A percentile compares a stretch with the other conserved stretches of the same genome.
Conservation (phyloP, 1,140 invertebrate genomes). For the Nylanderia fulva region DNA sequence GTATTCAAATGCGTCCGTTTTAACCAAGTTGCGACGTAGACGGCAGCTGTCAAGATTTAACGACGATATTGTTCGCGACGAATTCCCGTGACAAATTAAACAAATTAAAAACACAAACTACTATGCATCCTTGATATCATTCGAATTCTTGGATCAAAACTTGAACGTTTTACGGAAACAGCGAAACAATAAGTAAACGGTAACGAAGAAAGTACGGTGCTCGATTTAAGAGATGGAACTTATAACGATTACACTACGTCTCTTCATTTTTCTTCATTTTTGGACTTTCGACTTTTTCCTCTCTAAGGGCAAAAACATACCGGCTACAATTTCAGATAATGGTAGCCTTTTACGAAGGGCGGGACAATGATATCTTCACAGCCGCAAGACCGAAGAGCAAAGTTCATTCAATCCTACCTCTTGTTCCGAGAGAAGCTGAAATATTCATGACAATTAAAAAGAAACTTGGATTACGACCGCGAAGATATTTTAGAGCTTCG, state of each 20-base stretch:
- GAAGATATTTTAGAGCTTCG: slow-evolving; percentile 26
- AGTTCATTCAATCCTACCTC: slow-evolving; percentile 33
- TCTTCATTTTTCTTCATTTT: neutral
- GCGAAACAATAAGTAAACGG: neutral
- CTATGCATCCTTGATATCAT: neutral
- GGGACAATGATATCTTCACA: slow-evolving; percentile 14
- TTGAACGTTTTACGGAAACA: neutral
- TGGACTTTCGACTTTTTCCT: slow-evolving; percentile 1
- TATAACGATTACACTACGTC: slow-evolving; percentile 3
- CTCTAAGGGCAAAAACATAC: slow-evolving; percentile 24
- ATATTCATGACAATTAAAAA: slow-evolving; percentile 70
- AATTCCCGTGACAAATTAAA: too few species aligned
- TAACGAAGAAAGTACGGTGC: neutral
- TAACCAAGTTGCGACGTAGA: neutral
- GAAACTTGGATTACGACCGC: slow-evolving; percentile 23
- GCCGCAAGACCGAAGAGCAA: slow-evolving; percentile 16
- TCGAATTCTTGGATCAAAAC: neutral
- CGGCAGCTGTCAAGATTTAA: neutral
- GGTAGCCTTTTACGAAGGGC: slow-evolving; percentile 2
- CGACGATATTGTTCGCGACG: slow-evolving; percentile 1
- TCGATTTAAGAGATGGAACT: neutral
- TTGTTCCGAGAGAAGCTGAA: slow-evolving; percentile 33
- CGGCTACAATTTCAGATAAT: slow-evolving; percentile 35
- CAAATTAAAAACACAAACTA: neutral
- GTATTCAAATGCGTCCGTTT: slow-evolving; percentile 31